Percentiles rank a stretch among this genome's conserved stretches.
These are phyloP conservation scores for Athetis lepigone DNA, from an alignment of 2,888 invertebrate genomes.

Conservation along the genomic window DNA sequence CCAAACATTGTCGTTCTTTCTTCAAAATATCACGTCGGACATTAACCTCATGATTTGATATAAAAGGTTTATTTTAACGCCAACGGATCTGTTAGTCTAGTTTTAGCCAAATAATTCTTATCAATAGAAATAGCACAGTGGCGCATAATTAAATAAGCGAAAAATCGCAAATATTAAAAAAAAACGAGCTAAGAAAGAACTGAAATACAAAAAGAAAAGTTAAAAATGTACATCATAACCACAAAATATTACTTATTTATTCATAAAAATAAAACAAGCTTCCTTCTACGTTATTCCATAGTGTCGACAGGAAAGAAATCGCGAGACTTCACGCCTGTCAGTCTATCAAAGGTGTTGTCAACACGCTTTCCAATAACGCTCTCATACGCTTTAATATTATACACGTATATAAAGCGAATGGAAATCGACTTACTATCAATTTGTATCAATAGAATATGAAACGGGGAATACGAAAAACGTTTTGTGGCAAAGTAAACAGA, in stretches of 20 bases:
- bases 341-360: conserved; percentile 54
- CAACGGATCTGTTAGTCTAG: too few relatives aligned
- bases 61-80: too few relatives aligned
- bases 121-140: too few relatives aligned
- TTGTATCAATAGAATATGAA: conserved; percentile 76
- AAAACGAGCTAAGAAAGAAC: background rate
- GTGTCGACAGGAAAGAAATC: conserved; percentile 34
- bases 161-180: conserved; percentile 1
- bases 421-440: conserved; percentile 70
- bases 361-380: conserved; percentile 52
- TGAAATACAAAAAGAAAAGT: background rate
- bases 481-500: conserved; percentile 84
- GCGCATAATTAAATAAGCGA: background rate
- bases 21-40: too few relatives aligned
- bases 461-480: conserved; percentile 72
- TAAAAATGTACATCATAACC: background rate
- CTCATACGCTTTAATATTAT: conserved; percentile 53
- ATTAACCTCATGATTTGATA: too few relatives aligned
- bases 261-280: conserved; percentile 21
- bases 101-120: too few relatives aligned
- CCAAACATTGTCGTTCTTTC: background rate
- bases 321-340: conserved; percentile 50
- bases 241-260: conserved; percentile 13
- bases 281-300: conserved; percentile 6
- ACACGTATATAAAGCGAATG: conserved; percentile 54